Evolutionary conservation across 2,888 invertebrate genomes (phyloP), one percentile per base, ranked within the genome.

Genomic region (Lacanobia wlatinum): DNA sequence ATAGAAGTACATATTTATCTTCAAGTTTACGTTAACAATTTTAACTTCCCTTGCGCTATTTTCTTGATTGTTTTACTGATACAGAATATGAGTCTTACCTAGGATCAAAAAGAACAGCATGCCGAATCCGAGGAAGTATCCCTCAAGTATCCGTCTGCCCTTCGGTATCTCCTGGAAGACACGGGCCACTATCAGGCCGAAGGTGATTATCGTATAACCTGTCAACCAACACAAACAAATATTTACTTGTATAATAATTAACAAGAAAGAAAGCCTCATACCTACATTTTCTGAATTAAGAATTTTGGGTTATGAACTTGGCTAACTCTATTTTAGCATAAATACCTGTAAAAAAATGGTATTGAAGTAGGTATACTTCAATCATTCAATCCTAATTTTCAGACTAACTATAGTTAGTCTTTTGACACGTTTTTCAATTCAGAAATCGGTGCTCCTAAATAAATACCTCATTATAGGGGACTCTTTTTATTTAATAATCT

Each of bases 121-220:
- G 7, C 98, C 98, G 70, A 98, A 93, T 14, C 97, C 97, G n/a
- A 98, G 96, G 63, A 98, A 94, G 74, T 97, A 96, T n/a, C 97
- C 96, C 90, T 98, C 98, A 88, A 97, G 93, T 69, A 97, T 97
- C 82, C 97, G 95, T 79, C 96, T 95, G 9, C 97, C 97, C 48
- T 94, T 96, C 53, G 97, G 97, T 78, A 98, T 94, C 93, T 98
- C 98, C 40, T 97, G 97, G 82, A 96, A 95, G 7, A 97, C 91
- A 38, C 97, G 96, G 21, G 97, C 98, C 77, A 98, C 90, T 68
- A 98, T 95, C 80, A 98, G 94, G 28, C 97, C 98, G 73, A 97
- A 95, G 14, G 97, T 97, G 84, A 98, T 97, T 82, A 98, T 97
- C 87, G 97, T 95, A 94, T 98, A 98, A 84, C 97, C 97, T 94